Conservation (phyloP, 2,888 invertebrate species). For the Drosophila putrida region DNA sequence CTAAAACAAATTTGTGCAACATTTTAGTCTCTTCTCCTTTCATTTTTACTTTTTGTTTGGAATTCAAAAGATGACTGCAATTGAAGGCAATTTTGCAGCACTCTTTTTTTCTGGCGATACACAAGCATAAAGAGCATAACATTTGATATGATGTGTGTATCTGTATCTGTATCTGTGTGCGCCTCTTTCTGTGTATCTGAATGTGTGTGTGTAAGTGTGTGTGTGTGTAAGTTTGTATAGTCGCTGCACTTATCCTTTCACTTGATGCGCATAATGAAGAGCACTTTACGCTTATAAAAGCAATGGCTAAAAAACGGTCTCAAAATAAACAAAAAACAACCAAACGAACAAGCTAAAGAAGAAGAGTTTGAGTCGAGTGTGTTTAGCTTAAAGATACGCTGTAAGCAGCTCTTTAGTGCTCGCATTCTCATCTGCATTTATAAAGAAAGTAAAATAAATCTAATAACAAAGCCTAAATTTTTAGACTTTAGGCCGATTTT, state of each 20-base stretch:
- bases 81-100: slow-evolving; percentile 65
- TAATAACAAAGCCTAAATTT: no score
- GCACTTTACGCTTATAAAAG: slow-evolving; percentile 81
- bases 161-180: slow-evolving; percentile 15
- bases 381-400: not conserved
- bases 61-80: slow-evolving; percentile 39
- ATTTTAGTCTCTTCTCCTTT: slow-evolving; percentile 17
- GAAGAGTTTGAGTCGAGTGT: not conserved
- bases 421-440: no score
- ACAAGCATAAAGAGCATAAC: slow-evolving; percentile 57
- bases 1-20: slow-evolving; percentile 39
- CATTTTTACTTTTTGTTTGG: slow-evolving; percentile 4
- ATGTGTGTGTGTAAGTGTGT: slow-evolving; percentile 17
- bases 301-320: slow-evolving; percentile 63
- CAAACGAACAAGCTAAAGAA: slow-evolving; percentile 28
- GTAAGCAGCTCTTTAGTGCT: slow-evolving; percentile 8
- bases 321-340: slow-evolving; percentile 52
- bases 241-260: slow-evolving; percentile 81
- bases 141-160: slow-evolving; percentile 25
- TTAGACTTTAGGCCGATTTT: no score
- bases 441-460: no score
- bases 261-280: slow-evolving; percentile 82
- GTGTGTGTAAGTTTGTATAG: slow-evolving; percentile 36
- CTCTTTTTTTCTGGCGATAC: slow-evolving; percentile 58
- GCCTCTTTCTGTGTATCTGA: not conserved